These are phyloP conservation scores for Melanchra persicariae DNA, from an alignment of 2,888 invertebrate genomes.

Conservation along the genomic window DNA sequence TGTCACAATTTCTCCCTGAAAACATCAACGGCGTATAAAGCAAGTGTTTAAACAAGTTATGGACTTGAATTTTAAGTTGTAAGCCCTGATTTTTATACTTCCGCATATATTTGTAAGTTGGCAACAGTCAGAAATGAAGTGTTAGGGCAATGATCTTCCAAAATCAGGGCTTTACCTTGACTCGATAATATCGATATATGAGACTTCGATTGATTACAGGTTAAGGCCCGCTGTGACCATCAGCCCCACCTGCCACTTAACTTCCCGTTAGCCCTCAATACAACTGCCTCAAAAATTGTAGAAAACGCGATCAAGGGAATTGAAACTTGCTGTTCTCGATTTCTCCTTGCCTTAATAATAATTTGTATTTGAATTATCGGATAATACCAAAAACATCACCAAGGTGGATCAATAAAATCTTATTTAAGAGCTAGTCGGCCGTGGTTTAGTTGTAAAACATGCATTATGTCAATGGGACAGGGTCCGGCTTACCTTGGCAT, in stretches of 20 bases:
- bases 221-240: constrained; percentile 16
- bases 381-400: constrained; percentile 54
- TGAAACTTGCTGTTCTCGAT: constrained; percentile 30
- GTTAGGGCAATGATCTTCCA: constrained; percentile 14
- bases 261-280: constrained; percentile 44
- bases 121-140: not conserved
- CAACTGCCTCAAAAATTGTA: constrained; percentile 46
- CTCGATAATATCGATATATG: constrained; percentile 6
- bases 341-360: constrained; percentile 36
- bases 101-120: constrained; percentile 30
- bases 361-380: constrained; percentile 34
- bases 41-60: not conserved
- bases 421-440: constrained; percentile 53
- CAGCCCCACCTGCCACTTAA: constrained; percentile 12
- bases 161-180: constrained; percentile 24
- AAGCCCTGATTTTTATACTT: constrained; percentile 1
- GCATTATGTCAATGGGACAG: constrained; percentile 34
- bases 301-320: constrained; percentile 53
- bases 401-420: constrained; percentile 46
- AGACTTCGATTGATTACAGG: not conserved
- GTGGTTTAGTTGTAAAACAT: constrained; percentile 43
- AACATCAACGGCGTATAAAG: constrained; percentile 44
- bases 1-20: constrained; percentile 86
- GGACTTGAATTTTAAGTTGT: not conserved
- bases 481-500: constrained; percentile 81